phyloP scores from a whole-genome alignment of 2,113 vertebrate genomes.

The Clarias macrocephalus region DNA sequence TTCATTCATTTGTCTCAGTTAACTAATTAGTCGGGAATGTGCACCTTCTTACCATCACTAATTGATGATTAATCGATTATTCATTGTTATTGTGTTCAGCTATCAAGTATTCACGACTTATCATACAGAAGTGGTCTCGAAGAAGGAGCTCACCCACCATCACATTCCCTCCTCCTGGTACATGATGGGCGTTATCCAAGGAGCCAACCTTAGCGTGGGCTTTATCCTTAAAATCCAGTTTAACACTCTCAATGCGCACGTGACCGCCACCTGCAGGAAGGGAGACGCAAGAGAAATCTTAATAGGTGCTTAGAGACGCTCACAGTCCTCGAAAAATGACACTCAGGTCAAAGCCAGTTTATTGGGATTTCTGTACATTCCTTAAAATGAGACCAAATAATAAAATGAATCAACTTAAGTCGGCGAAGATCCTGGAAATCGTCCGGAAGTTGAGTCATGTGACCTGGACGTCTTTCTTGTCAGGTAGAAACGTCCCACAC shows the following conservation, averaged over 20 bases:
- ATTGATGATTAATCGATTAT: no score
- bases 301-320: background rate
- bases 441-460: no score
- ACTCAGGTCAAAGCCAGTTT: background rate
- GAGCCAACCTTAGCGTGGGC: constrained; percentile 97
- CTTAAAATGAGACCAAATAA: background rate
- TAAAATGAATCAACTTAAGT: no score
- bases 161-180: constrained; percentile 84
- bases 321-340: background rate
- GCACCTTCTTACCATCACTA: no score
- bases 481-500: no score
- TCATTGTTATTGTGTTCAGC: no score
- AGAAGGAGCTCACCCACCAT: constrained; percentile 77
- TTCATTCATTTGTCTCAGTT: no score
- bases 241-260: constrained; percentile 94
- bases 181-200: constrained; percentile 92
- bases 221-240: constrained; percentile 98
- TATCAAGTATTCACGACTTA: no score
- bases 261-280: constrained; percentile 83
- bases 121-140: background rate
- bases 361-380: background rate
- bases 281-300: background rate
- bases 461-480: no score
- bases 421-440: no score
- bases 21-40: no score